Evolutionary conservation across 92 coral and sea anemone species (phyloP), one percentile per base, ranked within the genome.

Genomic region (Porites divaricata): DNA sequence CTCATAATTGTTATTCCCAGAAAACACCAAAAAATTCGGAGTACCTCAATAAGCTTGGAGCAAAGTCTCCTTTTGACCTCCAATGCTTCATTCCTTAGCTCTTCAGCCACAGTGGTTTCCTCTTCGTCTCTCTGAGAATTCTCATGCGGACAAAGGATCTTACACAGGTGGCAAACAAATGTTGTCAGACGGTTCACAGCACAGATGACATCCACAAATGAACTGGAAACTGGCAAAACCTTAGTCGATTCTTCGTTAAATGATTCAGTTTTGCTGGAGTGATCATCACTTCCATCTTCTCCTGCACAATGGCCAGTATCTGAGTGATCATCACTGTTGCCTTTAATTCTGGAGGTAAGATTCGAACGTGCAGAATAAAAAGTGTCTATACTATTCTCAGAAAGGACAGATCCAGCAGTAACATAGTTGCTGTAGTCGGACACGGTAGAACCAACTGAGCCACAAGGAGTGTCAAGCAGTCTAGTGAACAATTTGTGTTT

Each of bases 111-210:
- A 13, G 83, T 80, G 52, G 88, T 66, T 57, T 74, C 83, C 12
- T 87, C 67, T 19, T 86, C 87, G 52, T 54, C 76, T 16, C 61
- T 83, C 53, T 68, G 90, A 13, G 67, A 77, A 14, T 63, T 35
- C 74, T 88, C 95, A 51, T 83, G 78, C 8, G 98, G 93, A 63
- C 97, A 92, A 21, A 96, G 85, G 48, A 96, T 80, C 77, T 91
- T 85, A 70, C 95, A 88, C 15, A 96, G 76, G 79, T 96, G 99
- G 88, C 98, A 88, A 2, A 93, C 90, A 76, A 96, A 95, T 10
- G 96, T 75, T 22, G 90, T 85, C 58, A 95, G 66, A 45, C 99
- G 95, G 81, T 95, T 91, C n/a, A 96, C 77, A 54, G 92, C 91
- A 74, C 99, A 85, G 45, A 96, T 56, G 28, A 90, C 77, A 88